Evolutionary conservation across 2,113 vertebrate species (phyloP).

Genomic region (Notarius lentiginosus): DNA sequence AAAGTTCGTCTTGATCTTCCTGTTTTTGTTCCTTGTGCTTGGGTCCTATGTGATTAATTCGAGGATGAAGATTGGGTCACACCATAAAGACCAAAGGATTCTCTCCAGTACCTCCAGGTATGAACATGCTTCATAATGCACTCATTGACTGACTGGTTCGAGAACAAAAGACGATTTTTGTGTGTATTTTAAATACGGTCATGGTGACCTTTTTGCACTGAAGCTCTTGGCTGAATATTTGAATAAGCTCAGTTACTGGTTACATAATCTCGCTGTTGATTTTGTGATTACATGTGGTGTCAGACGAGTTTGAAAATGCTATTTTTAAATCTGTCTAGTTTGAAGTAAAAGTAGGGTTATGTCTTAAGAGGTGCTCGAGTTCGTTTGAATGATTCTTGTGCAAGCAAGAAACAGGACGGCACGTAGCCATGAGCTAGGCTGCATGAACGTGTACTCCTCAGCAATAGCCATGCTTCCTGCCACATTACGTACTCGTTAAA

Average conservation of each 20-base stretch:
- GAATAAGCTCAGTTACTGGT: not conserved
- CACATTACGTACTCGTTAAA: not conserved
- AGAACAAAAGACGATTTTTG: not conserved
- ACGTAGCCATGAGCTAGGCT: not conserved
- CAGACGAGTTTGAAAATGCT: not conserved
- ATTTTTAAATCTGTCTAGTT: not conserved
- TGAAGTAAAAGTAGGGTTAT: not conserved
- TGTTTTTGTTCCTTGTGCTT: slow-evolving; percentile 47
- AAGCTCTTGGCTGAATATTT: not conserved
- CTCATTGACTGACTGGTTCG: too few relatives aligned
- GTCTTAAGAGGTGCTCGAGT: not conserved
- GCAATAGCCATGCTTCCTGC: not conserved
- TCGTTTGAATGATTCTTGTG: not conserved
- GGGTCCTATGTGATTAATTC: slow-evolving; percentile 56
- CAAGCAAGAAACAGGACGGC: not conserved
- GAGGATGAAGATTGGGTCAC: slow-evolving; percentile 29
- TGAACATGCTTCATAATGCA: not conserved
- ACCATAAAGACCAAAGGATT: not conserved
- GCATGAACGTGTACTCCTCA: not conserved
- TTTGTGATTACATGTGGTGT: too few relatives aligned
- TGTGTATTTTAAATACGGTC: not conserved
- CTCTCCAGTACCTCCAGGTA: not conserved
- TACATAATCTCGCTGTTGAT: not conserved
- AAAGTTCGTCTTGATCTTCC: slow-evolving; percentile 43
- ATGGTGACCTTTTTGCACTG: not conserved